These are phyloP conservation scores for Hypomesus transpacificus DNA, from an alignment of 2,113 vertebrate genomes.

Conservation along the genomic window DNA sequence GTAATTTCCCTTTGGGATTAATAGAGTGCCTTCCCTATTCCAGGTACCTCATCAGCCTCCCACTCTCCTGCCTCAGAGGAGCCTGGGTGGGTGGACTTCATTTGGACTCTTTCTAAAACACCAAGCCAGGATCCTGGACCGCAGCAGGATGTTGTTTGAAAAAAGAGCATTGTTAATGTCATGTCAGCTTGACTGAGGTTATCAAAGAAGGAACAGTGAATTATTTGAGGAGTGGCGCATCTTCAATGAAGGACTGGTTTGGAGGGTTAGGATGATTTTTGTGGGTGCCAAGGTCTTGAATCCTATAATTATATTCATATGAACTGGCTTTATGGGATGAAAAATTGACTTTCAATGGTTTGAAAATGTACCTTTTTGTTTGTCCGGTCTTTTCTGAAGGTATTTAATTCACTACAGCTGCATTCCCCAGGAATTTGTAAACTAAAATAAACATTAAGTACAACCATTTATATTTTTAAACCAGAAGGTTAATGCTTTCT, in stretches of 20 bases:
- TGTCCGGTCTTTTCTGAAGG: too few relatives aligned
- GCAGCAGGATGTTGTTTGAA: conserved; percentile 10
- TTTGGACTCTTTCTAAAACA: conserved; percentile 3
- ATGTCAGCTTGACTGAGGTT: conserved; percentile 1
- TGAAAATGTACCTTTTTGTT: too few relatives aligned
- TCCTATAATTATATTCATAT: neutral
- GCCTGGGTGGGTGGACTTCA: conserved; percentile 8
- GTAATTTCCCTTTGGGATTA: too few relatives aligned
- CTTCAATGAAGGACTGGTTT: neutral
- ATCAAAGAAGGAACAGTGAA: neutral
- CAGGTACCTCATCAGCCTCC: neutral
- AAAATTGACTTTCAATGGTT: too few relatives aligned
- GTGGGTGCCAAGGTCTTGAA: conserved; percentile 2
- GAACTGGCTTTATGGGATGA: neutral
- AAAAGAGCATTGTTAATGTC: conserved; percentile 1
- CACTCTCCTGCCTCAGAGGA: conserved; percentile 3
- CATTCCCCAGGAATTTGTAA: too few relatives aligned
- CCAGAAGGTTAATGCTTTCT: neutral
- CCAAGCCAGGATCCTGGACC: neutral
- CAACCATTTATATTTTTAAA: too few relatives aligned
- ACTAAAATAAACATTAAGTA: too few relatives aligned
- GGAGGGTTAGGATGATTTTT: neutral
- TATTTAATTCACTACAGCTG: too few relatives aligned
- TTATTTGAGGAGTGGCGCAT: conserved; percentile 1
- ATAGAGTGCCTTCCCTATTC: neutral